Evolutionary conservation across 64 coral and sea anemone species (phyloP), one percentile per base, ranked within the genome.

Genomic region (Astreopora myriophthalma): DNA sequence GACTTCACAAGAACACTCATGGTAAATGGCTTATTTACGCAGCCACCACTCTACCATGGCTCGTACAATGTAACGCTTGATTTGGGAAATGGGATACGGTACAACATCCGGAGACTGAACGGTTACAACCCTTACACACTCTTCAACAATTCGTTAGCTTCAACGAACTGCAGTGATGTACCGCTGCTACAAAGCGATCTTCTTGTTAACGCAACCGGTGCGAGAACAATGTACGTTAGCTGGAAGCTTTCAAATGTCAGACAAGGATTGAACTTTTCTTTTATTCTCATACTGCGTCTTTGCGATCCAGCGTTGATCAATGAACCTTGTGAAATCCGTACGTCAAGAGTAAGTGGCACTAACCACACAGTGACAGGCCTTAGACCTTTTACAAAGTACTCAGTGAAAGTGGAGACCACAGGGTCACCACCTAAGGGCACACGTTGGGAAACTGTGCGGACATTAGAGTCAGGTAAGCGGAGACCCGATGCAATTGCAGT

Each of bases 211-310:
- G 14, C 89, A 20, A 29, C 42, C 20, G 79, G 60, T 30, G 66
- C 89, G 5, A 32, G 68, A 23, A 74, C 69, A 13, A 34, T 92
- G 13, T 46, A 44, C 9, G 89, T 60, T 27, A 17, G 68, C 10
- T 92, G 89, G 89, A 92, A 46, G 61, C 67, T 92, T 24, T 51
- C 68, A 39, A 92, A 92, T 84, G 69, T 63, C 16, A 74, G 89
- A 44, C 51, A 58, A 74, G 80, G 48, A 40, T 37, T 92, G 40
- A 92, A 85, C 67, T 92, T 92, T 36, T 84, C 89, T n/a, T 92
- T 92, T 32, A 74, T 32, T 28, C 35, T 92, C 11, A 74, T 0
- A 8, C 79, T 92, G 16, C 79, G 72, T 39, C 67, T 64, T 27
- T 92, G 89, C 31, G 89, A 92, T 13, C 33, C 84, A 51, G 48